A percentile compares a stretch with the other conserved stretches of the same genome.
Evolutionary conservation across 2,797 vertebrate species (phyloP).

Genomic region (Siniperca obscura): DNA sequence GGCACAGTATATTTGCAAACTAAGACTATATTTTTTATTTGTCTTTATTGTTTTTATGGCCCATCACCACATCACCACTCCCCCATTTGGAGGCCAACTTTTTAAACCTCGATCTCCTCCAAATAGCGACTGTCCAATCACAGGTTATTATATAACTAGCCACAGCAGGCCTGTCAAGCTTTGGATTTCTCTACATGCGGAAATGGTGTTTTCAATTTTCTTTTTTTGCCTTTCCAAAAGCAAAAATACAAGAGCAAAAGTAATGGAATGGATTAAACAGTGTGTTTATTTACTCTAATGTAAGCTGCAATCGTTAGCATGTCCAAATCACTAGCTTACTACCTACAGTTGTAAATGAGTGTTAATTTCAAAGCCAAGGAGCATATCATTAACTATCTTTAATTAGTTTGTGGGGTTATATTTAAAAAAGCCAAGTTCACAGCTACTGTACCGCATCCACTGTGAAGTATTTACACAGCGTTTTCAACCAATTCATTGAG

Average conservation of each 20-base stretch:
- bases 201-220: not conserved
- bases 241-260: too few species aligned
- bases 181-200: not conserved
- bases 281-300: not conserved
- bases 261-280: not conserved
- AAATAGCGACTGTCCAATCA: not conserved
- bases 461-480: not conserved
- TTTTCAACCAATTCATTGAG: too few species aligned
- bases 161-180: not conserved
- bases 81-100: not conserved
- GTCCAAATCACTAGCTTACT: not conserved
- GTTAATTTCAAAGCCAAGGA: not conserved
- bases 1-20: constrained; percentile 6
- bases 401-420: not conserved
- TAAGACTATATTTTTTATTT: not conserved
- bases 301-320: not conserved
- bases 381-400: not conserved
- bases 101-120: not conserved
- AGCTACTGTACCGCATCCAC: not conserved
- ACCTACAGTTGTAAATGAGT: not conserved
- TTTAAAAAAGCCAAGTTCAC: not conserved
- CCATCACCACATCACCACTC: constrained; percentile 3
- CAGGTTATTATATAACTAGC: not conserved
- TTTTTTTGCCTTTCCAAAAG: not conserved
- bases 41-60: not conserved